Conservation (phyloP, 2,113 vertebrate genomes). For the Zosterops lateralis region DNA sequence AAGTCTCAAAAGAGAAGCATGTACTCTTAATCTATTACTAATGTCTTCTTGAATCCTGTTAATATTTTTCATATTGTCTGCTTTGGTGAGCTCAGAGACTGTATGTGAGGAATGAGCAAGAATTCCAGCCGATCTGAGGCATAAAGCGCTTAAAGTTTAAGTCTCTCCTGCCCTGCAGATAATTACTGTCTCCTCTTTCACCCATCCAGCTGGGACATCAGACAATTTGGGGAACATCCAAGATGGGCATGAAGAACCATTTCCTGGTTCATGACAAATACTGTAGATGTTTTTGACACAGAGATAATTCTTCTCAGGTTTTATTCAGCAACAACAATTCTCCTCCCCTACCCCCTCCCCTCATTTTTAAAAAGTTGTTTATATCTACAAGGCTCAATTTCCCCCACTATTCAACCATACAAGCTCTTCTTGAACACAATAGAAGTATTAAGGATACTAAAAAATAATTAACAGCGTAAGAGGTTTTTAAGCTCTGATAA, state of each 20-base stretch:
- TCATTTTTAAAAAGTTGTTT: neutral
- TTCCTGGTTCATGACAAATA: conserved; percentile 29
- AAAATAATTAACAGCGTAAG: neutral
- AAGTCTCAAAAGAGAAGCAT: neutral
- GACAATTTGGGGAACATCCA: conserved; percentile 43
- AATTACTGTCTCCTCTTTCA: conserved; percentile 46
- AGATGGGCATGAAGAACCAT: conserved; percentile 19
- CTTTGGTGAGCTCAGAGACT: conserved; percentile 26
- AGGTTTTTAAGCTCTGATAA: neutral
- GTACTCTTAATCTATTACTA: conserved; percentile 46
- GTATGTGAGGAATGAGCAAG: conserved; percentile 23
- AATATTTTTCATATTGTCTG: conserved; percentile 56
- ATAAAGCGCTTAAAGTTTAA: conserved; percentile 47
- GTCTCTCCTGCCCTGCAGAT: conserved; percentile 37
- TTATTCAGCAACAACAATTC: neutral
- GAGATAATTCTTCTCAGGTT: neutral
- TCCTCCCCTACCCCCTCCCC: neutral
- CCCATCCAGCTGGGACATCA: conserved; percentile 37
- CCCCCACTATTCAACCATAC: neutral
- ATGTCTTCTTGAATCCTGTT: conserved; percentile 31
- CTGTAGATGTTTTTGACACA: conserved; percentile 26
- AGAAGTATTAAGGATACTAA: neutral
- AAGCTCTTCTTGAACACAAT: neutral
- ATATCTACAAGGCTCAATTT: neutral
- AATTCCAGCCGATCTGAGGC: conserved; percentile 39